These are phyloP conservation scores for Cloeon dipterum DNA, from an alignment of 2,888 invertebrate species.

Conservation along the genomic window DNA sequence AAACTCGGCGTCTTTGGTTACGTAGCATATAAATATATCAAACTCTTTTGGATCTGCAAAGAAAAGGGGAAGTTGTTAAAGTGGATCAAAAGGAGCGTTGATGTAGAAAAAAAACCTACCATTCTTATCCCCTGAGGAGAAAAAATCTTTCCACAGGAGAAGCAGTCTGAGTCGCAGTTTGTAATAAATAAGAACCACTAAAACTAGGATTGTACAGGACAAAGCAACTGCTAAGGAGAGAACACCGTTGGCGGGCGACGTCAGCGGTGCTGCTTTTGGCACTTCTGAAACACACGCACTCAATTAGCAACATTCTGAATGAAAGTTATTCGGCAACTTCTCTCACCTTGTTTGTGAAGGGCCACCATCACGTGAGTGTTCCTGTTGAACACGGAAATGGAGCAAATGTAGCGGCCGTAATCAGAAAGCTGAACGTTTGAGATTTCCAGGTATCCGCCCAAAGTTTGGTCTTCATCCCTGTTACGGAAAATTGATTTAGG, in stretches of 20 bases:
- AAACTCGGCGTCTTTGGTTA: slow-evolving; percentile 34
- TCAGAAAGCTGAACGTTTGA: slow-evolving; percentile 32
- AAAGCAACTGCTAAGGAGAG: neutral
- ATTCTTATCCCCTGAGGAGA: neutral
- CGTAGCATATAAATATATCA: slow-evolving; percentile 40
- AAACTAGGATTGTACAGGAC: neutral
- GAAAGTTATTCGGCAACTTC: neutral
- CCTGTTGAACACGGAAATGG: neutral
- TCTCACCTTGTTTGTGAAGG: slow-evolving; percentile 1
- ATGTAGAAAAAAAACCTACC: no score
- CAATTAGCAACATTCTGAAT: neutral
- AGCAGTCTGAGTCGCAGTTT: neutral
- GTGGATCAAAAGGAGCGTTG: no score
- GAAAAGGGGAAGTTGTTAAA: neutral
- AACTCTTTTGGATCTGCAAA: slow-evolving; percentile 29
- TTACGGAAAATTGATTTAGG: no score
- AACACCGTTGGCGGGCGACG: neutral
- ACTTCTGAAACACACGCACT: neutral
- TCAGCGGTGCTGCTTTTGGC: neutral
- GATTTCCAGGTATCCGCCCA: slow-evolving; percentile 44
- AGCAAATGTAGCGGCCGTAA: slow-evolving; percentile 45
- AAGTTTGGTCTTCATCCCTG: slow-evolving; percentile 45
- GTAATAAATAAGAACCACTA: neutral
- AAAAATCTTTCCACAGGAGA: neutral
- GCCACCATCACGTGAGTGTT: slow-evolving; percentile 1